phyloP scores from a whole-genome alignment of 2,888 invertebrate species.

The Conops quadrifasciatus region DNA sequence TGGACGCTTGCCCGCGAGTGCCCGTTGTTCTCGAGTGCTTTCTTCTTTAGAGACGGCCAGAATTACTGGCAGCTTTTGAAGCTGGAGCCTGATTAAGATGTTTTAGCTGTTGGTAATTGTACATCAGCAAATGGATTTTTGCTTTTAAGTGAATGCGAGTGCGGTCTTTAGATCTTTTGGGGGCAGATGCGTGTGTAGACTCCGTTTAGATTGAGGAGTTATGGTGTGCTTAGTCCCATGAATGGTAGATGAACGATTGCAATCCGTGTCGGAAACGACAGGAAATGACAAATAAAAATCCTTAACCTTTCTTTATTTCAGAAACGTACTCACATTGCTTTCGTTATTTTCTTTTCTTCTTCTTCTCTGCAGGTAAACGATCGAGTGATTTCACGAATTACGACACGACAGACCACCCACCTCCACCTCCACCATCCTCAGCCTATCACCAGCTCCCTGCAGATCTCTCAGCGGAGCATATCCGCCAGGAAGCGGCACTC shows the following conservation, averaged over 20 bases:
- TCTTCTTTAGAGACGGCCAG: background rate
- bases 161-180: background rate
- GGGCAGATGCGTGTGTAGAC: background rate
- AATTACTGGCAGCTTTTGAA: conserved; percentile 26
- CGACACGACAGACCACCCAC: conserved; percentile 58
- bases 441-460: conserved; percentile 70
- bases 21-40: conserved; percentile 6
- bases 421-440: conserved; percentile 61
- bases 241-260: background rate
- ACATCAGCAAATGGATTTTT: conserved; percentile 19
- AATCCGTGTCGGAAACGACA: background rate
- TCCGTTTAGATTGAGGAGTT: background rate
- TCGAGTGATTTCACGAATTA: conserved; percentile 59
- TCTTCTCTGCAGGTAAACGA: conserved; percentile 55
- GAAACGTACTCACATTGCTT: background rate
- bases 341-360: conserved; percentile 17
- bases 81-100: conserved; percentile 45
- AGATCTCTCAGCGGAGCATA: conserved; percentile 75
- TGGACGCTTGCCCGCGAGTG: conserved; percentile 1
- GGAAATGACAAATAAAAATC: background rate
- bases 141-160: conserved; percentile 9
- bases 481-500: conserved; percentile 79
- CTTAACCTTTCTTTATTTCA: background rate
- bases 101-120: conserved; percentile 28
- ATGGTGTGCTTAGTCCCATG: background rate